Percentiles rank a stretch among this genome's conserved stretches.
Conservation (phyloP, 2,113 vertebrate species). For the Pterocles gutturalis region DNA sequence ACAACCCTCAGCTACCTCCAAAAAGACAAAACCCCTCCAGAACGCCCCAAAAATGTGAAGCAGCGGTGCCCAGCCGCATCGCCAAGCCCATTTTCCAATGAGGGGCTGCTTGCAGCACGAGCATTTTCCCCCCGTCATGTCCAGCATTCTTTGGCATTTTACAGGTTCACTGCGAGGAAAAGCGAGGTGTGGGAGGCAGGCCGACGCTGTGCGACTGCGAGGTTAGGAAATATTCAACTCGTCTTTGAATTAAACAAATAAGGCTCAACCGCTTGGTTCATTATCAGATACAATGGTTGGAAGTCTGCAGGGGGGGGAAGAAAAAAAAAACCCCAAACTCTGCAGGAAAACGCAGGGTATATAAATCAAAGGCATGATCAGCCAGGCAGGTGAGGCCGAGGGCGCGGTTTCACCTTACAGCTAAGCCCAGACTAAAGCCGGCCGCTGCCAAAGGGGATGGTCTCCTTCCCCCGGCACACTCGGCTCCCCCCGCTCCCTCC, state of each 20-base stretch:
- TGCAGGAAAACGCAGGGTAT: neutral
- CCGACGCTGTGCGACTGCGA: neutral
- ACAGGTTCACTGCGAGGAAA: neutral
- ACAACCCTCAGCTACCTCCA: neutral
- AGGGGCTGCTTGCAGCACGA: accelerated
- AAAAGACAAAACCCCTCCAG: neutral
- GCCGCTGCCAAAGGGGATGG: neutral
- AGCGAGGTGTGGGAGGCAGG: accelerated
- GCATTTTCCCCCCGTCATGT: neutral
- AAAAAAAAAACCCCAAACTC: neutral
- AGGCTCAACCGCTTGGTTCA: neutral
- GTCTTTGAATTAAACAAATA: conserved; percentile 16
- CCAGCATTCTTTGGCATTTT: neutral
- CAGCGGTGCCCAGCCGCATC: neutral
- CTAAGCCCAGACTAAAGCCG: neutral
- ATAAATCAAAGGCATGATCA: neutral
- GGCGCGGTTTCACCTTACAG: neutral
- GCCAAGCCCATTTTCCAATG: neutral
- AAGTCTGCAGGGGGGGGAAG: neutral
- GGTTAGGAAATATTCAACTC: neutral
- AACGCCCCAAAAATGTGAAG: neutral
- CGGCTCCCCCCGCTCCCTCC: neutral
- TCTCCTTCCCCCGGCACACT: neutral
- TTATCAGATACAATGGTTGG: conserved; percentile 7
- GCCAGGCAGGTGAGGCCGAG: neutral